Evolutionary conservation across 2,113 vertebrate species (phyloP).

Genomic region (Chamaea fasciata): DNA sequence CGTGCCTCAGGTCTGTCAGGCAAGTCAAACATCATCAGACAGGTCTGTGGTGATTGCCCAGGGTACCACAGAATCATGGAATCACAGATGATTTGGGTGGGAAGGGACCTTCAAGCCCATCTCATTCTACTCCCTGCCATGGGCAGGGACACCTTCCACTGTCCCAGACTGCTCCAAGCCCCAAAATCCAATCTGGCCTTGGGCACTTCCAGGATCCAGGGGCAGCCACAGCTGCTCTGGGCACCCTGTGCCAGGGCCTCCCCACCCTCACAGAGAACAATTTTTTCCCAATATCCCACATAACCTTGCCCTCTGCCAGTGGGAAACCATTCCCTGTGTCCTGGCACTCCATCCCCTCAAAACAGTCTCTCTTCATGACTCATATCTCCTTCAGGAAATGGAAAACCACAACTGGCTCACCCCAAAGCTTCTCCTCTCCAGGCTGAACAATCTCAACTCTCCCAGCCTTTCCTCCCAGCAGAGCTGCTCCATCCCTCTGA

Average conservation of each 20-base stretch:
- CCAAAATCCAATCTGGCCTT: not conserved
- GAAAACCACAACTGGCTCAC: accelerated
- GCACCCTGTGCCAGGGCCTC: not conserved
- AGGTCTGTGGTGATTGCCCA: not conserved
- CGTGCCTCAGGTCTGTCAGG: not conserved
- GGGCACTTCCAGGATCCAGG: not conserved
- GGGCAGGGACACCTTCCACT: not conserved
- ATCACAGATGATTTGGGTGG: not conserved
- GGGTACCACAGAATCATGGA: not conserved
- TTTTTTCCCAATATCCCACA: not conserved
- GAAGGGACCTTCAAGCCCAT: not conserved
- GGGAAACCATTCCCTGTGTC: not conserved
- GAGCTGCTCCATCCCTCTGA: not conserved
- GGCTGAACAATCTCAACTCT: not conserved
- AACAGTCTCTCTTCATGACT: accelerated
- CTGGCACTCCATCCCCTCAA: accelerated
- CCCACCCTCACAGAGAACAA: not conserved
- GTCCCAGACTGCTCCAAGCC: not conserved
- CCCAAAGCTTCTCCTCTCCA: not conserved
- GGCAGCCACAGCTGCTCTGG: not conserved
- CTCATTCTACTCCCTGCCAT: not conserved
- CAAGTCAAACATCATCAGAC: not conserved
- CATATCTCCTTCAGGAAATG: accelerated
- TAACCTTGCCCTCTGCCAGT: accelerated
- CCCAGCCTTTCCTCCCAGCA: not conserved